Conservation (phyloP, 92 coral and sea anemone species). For the Scolanthus callimorphus region DNA sequence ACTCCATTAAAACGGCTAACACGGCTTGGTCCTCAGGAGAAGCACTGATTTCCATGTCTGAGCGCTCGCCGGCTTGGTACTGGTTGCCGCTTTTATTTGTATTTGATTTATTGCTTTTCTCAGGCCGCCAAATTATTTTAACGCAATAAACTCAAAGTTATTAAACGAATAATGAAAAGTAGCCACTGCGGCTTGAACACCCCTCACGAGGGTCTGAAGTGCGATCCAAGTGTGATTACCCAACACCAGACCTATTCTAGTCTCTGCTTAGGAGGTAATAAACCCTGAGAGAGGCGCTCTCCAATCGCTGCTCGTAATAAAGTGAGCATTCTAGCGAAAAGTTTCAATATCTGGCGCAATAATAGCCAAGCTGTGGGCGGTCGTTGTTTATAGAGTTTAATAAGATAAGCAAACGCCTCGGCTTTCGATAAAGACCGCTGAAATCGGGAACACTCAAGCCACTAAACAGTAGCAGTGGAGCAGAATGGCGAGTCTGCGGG, state of each 20-base stretch:
- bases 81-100: slow-evolving; percentile 61
- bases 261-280: no score
- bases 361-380: slow-evolving; percentile 95
- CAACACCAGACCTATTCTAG: no score
- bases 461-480: slow-evolving; percentile 15
- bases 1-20: slow-evolving; percentile 1
- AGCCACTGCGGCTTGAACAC: background rate
- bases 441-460: slow-evolving; percentile 54
- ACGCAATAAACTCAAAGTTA: slow-evolving; percentile 60
- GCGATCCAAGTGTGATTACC: no score
- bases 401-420: slow-evolving; percentile 92
- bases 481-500: slow-evolving; percentile 16
- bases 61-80: slow-evolving; percentile 26
- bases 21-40: background rate
- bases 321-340: slow-evolving; percentile 39
- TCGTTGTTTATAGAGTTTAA: slow-evolving; percentile 96
- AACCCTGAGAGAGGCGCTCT: background rate
- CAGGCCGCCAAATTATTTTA: slow-evolving; percentile 58
- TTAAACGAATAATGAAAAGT: slow-evolving; percentile 20
- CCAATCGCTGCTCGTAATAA: slow-evolving; percentile 21
- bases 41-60: slow-evolving; percentile 28
- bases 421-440: slow-evolving; percentile 65
- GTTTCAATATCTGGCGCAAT: slow-evolving; percentile 92
- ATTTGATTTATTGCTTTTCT: slow-evolving; percentile 74
- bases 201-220: background rate